A percentile compares a stretch with the other conserved stretches of the same genome.
Conservation (phyloP, 2,797 vertebrate species). For the Pogoniulus pusillus region DNA sequence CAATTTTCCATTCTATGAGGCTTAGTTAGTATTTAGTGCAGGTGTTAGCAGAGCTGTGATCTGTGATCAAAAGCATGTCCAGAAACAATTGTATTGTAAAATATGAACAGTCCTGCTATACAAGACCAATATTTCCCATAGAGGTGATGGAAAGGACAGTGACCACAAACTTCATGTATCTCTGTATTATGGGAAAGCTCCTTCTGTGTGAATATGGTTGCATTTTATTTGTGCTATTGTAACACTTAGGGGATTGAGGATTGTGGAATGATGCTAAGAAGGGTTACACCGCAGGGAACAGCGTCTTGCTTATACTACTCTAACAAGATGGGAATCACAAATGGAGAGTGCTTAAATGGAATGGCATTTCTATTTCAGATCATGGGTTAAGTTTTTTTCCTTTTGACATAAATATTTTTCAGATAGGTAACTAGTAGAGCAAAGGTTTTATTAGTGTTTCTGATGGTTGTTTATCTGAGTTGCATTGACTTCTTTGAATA, state of each 20-base stretch:
- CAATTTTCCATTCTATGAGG: constrained; percentile 72
- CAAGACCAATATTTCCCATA: constrained; percentile 63
- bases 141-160: constrained; percentile 43
- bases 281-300: constrained; percentile 37
- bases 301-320: constrained; percentile 7
- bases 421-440: constrained; percentile 52
- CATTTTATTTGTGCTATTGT: constrained; percentile 62
- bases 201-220: constrained; percentile 64
- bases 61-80: constrained; percentile 74
- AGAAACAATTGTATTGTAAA: constrained; percentile 58
- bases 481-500: constrained; percentile 49
- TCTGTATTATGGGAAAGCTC: constrained; percentile 55
- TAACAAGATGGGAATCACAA: background rate
- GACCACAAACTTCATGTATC: constrained; percentile 47
- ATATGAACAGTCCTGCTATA: constrained; percentile 59
- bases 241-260: constrained; percentile 40
- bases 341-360: constrained; percentile 30
- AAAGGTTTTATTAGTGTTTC: constrained; percentile 53
- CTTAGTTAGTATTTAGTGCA: constrained; percentile 74
- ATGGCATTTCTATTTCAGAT: constrained; percentile 44
- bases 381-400: constrained; percentile 34
- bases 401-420: constrained; percentile 55
- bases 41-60: constrained; percentile 72
- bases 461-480: constrained; percentile 44
- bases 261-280: background rate